phyloP scores from a whole-genome alignment of 2,113 vertebrate species.

The Dinomys branickii region DNA sequence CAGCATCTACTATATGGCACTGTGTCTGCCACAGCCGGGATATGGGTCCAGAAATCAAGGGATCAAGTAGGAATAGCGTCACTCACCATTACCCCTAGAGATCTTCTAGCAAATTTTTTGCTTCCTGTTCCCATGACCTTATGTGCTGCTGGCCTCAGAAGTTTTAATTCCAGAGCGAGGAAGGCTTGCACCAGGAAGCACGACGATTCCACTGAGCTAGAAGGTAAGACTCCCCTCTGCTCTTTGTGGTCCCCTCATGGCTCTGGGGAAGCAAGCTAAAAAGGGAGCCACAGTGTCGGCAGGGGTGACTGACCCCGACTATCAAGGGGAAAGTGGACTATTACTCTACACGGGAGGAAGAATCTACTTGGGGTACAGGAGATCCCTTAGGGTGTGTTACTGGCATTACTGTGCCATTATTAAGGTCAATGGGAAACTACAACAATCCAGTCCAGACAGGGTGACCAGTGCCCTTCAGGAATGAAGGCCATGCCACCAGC shows the following conservation, averaged over 20 bases:
- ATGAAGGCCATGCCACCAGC: not conserved
- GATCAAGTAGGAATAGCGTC: not conserved
- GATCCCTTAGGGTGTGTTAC: not conserved
- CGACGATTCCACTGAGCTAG: not conserved
- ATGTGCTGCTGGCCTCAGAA: not conserved
- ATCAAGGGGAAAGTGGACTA: not conserved
- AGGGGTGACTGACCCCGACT: not conserved
- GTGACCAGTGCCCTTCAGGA: not conserved
- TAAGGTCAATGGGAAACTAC: not conserved
- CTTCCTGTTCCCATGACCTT: not conserved
- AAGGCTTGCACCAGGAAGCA: not conserved
- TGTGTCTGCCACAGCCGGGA: not conserved
- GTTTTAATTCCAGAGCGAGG: not conserved
- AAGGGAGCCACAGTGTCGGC: not conserved
- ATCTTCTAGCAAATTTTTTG: not conserved
- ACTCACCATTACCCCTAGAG: not conserved
- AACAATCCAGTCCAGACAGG: not conserved
- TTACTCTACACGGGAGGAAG: not conserved
- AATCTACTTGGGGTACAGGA: not conserved
- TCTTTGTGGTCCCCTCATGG: not conserved
- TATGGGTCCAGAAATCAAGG: not conserved
- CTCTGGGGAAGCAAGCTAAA: not conserved
- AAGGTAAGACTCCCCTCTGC: not conserved
- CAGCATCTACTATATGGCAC: not conserved
- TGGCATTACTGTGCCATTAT: not conserved